phyloP scores from a whole-genome alignment of 2,888 invertebrate species.

The Cryptus viduatorius region DNA sequence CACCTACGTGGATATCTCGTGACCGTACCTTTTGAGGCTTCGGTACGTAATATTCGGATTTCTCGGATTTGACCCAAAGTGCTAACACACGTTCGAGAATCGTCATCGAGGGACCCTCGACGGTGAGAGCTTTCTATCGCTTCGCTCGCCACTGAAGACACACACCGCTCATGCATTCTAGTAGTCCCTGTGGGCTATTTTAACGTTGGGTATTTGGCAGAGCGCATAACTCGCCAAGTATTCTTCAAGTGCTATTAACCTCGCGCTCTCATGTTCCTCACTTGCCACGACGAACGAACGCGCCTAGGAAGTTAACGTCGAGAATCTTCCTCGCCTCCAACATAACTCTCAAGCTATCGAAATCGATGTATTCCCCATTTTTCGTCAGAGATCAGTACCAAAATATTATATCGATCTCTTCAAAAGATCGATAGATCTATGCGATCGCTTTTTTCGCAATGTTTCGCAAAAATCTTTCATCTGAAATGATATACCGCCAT shows the following conservation, averaged over 20 bases:
- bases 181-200: slow-evolving; percentile 75
- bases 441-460: neutral
- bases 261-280: slow-evolving; percentile 62
- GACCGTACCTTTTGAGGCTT: slow-evolving; percentile 57
- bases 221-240: slow-evolving; percentile 76
- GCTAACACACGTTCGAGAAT: slow-evolving; percentile 37
- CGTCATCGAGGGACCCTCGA: slow-evolving; percentile 27
- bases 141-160: slow-evolving; percentile 21
- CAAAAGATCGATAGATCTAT: neutral
- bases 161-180: slow-evolving; percentile 62
- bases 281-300: slow-evolving; percentile 6
- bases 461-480: too few relatives aligned
- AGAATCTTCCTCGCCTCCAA: slow-evolving; percentile 12
- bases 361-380: neutral
- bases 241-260: slow-evolving; percentile 80
- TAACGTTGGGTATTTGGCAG: slow-evolving; percentile 79
- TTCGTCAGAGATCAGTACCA: neutral
- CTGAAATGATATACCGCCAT: too few relatives aligned
- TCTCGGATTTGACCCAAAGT: slow-evolving; percentile 40
- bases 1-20: slow-evolving; percentile 5
- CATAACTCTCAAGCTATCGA: neutral
- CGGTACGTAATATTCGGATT: slow-evolving; percentile 44
- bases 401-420: neutral
- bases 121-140: slow-evolving; percentile 50
- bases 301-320: slow-evolving; percentile 16